phyloP scores from a whole-genome alignment of 37 sponge, comb jelly and placozoan genomes.

The Axinella damicornis region DNA sequence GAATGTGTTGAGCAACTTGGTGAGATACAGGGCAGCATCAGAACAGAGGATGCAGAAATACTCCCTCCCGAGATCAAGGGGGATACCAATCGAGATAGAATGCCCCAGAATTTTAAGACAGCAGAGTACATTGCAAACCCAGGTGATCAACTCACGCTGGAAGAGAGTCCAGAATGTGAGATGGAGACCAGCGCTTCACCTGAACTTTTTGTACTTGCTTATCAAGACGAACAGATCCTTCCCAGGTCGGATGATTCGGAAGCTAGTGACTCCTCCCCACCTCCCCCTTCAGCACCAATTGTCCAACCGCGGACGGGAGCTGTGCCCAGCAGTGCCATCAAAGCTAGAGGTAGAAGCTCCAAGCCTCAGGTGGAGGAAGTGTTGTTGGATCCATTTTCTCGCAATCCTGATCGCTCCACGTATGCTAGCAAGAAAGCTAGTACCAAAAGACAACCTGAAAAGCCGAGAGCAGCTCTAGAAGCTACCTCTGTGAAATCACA shows the following conservation, averaged over 20 bases:
- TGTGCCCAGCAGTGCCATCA: constrained; percentile 28
- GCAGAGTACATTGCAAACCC: no score
- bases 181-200: no score
- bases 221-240: no score
- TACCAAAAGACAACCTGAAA: background rate
- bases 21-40: background rate
- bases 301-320: background rate
- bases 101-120: no score
- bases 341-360: background rate
- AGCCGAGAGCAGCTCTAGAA: background rate
- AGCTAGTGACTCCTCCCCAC: background rate
- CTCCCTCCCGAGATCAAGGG: background rate
- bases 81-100: background rate
- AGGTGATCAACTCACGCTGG: no score
- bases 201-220: background rate
- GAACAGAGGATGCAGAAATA: background rate
- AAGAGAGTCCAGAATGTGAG: no score
- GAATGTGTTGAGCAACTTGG: background rate
- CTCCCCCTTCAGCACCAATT: background rate
- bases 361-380: constrained; percentile 17
- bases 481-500: background rate
- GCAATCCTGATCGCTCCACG: constrained; percentile 33
- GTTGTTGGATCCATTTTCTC: constrained; percentile 20
- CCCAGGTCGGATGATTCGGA: background rate
- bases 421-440: constrained; percentile 41